These are phyloP conservation scores for Drosophila parabipectinata DNA, from an alignment of 1,140 invertebrate genomes.

Conservation along the genomic window DNA sequence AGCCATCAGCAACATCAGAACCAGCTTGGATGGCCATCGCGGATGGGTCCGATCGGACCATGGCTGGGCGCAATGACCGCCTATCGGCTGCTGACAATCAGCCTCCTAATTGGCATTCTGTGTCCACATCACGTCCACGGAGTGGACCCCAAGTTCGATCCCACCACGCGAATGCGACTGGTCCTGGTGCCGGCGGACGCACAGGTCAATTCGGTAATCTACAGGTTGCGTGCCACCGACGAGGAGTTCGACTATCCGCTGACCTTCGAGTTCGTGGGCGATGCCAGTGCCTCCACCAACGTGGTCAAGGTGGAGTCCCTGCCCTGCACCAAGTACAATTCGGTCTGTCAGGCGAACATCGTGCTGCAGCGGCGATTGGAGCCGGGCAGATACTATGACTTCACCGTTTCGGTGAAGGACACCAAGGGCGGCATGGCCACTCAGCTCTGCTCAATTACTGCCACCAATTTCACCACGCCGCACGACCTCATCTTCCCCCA, in stretches of 20 bases:
- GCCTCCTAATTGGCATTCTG: conserved; percentile 79
- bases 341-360: conserved; percentile 93
- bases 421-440: conserved; percentile 90
- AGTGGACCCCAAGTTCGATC: conserved; percentile 91
- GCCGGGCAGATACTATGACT: conserved; percentile 92
- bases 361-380: conserved; percentile 90
- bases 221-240: conserved; percentile 93
- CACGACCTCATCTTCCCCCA: conserved; percentile 93
- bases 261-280: conserved; percentile 90
- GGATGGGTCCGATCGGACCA: conserved; percentile 52
- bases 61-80: conserved; percentile 77
- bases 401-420: conserved; percentile 90
- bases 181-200: conserved; percentile 92
- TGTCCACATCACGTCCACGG: conserved; percentile 78
- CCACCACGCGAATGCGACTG: conserved; percentile 91
- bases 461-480: conserved; percentile 91
- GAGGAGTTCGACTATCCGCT: conserved; percentile 94
- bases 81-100: conserved; percentile 81
- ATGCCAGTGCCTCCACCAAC: conserved; percentile 87
- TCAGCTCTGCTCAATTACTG: conserved; percentile 92
- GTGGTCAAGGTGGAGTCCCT: conserved; percentile 89
- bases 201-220: conserved; percentile 92
- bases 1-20: conserved; percentile 29
- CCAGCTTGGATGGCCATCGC: conserved; percentile 44
- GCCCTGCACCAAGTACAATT: conserved; percentile 92